A percentile compares a stretch with the other conserved stretches of the same genome.
phyloP scores from a whole-genome alignment of 2,113 vertebrate species.

The Pomatorhinus ruficollis region DNA sequence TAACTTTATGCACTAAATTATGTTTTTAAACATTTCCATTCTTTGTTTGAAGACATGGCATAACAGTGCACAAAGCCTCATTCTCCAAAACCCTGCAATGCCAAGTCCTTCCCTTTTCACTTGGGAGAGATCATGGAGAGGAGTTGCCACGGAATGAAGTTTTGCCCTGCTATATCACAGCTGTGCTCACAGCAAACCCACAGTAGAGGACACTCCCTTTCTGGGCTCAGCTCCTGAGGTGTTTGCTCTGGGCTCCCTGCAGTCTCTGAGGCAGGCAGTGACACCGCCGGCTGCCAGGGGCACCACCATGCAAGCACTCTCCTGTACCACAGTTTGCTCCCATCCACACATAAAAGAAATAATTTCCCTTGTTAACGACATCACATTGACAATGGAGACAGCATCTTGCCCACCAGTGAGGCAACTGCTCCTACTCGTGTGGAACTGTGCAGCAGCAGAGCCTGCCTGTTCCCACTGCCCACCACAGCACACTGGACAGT shows the following conservation, averaged over 20 bases:
- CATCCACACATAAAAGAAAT: not conserved
- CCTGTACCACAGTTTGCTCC: not conserved
- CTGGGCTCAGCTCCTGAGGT: not conserved
- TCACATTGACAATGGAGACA: rapidly evolving
- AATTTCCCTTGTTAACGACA: rapidly evolving
- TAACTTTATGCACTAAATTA: not conserved
- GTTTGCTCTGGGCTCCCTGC: not conserved
- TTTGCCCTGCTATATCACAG: not conserved
- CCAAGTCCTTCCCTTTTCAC: not conserved
- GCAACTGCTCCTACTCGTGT: not conserved
- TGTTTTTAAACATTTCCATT: not conserved
- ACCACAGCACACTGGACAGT: rapidly evolving
- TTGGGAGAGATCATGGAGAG: not conserved
- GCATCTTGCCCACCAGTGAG: not conserved
- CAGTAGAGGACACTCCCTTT: not conserved
- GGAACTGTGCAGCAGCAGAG: not conserved
- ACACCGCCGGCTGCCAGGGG: not conserved
- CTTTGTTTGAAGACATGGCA: not conserved
- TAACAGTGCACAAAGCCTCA: not conserved
- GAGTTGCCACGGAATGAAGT: not conserved
- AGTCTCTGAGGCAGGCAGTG: not conserved
- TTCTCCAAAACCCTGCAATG: not conserved
- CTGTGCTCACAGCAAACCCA: not conserved
- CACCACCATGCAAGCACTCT: rapidly evolving
- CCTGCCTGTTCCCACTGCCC: rapidly evolving